Evolutionary conservation across 2,888 invertebrate species (phyloP), one percentile per base, ranked within the genome.

Genomic region (Hipparchia semele): DNA sequence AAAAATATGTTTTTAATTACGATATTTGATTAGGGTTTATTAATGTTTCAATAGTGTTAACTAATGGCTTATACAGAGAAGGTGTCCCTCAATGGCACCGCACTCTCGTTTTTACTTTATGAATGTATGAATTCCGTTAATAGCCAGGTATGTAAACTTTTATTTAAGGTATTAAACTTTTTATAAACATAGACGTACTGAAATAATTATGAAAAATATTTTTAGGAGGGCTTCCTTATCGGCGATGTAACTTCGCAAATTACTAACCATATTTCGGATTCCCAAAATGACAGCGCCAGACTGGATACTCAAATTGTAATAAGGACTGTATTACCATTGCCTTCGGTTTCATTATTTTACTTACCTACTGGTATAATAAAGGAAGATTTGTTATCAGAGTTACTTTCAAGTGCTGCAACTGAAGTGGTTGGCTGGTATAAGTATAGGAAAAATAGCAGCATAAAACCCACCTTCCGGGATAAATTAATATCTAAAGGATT

Each of bases 341-440:
- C 96, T 5, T 89, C 93, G 12, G 88, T 93, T 0, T 94, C 95
- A 65, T 85, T 95, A 76, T 95, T 96, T 84, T 95, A 95, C 79
- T 88, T 95, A 62, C 92, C 94, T 1, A 88, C 93, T 3, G 96
- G 96, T 8, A 91, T 90, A 81, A 90, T 96, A 65, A 92, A 95
- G 79, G 90, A 91, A 76, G 94, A 95, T 77, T 94, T 94, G 78
- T 82, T 96, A 2, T 84, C 87, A 71, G 89, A 90, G 6, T 87
- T 96, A 73, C 83, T 96, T 13, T 91, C 94, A 2, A 89, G 89
- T 73, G 91, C 94, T 73, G 91, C 94, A 39, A 91, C 89, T 78
- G 94, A 95, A 87, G 94, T 96, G 39, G 94, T 96, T 9, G 96
- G 96, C 45, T 96, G 96, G 96, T 96, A 95, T 83, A 95, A 95